Base-by-base conservation (phyloP, 1,140 invertebrate genomes). In the Drosophila subpulchrella region DNA sequence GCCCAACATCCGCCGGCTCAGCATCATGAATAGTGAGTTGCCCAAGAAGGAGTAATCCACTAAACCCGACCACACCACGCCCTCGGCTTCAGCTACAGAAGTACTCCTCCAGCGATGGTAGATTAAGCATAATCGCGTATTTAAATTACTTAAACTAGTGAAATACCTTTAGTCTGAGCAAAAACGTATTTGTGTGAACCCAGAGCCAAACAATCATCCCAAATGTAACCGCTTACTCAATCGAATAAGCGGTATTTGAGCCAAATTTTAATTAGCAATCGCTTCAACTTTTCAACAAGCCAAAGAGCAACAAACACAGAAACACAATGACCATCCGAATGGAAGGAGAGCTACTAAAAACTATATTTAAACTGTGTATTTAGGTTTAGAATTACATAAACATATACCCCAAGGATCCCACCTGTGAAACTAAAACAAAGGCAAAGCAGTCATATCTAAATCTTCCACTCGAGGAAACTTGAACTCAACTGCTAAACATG, bases 1-100 rank as follows among this genome's bases (percentile, higher is more conserved):
- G 73, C 96, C 96, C 32, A 96, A 96, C 93, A 95, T 96, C 63
- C 93, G 96, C 42, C 93, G 96, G n/a, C 94, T 96, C 38, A 96
- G 95, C 63, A 94, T 96, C 85, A 93, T 94, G 58, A 92, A 90
- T 55, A 92, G 75, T 77, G 91, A 92, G 68, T 84, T 79, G 56
- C 75, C 83, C 46, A 86, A 89, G 47, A 89, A 88, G 81, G 91
- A 91, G 62, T 91, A 91, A 89, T 47, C 48, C 44, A 46, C 59
- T 91, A 91, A 89, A 44, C 48, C 44, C 51, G 39, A 59, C 55
- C 20, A 67, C 41, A 41, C 59, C 63, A 56, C 53, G 51, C 24
- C 46, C 34, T 36, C 17, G 24, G 51, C 62, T 71, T 53, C 54
- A 61, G 34, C 50, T 55, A 42, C 24, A 36, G 32, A 80, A 53